Conservation (phyloP, 1,140 invertebrate species). For the Calliopsis andreniformis region DNA sequence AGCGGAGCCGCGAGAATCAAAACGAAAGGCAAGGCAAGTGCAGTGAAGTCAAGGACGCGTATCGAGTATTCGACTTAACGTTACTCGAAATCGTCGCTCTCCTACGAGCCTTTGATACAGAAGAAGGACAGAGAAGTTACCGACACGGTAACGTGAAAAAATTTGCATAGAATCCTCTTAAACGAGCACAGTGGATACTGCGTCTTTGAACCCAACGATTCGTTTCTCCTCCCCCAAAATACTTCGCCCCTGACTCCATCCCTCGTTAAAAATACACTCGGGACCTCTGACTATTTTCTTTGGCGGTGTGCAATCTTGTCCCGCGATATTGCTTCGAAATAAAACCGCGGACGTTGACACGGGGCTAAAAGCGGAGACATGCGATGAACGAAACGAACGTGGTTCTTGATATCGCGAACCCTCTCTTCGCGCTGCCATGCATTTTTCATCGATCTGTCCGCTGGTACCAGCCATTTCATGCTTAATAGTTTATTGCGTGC, state of each 20-base stretch:
- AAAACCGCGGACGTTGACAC: slow-evolving; percentile 3
- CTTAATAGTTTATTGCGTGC: slow-evolving; percentile 35
- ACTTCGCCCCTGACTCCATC: not conserved
- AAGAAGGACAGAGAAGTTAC: not conserved
- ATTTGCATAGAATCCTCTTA: not conserved
- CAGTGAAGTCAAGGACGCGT: not conserved
- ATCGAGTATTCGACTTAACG: too few species aligned
- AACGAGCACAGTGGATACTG: not conserved
- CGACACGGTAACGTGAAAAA: not conserved
- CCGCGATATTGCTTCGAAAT: not conserved
- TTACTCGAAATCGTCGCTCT: not conserved
- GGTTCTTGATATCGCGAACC: too few species aligned
- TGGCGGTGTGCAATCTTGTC: not conserved
- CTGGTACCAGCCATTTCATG: not conserved
- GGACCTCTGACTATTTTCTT: not conserved
- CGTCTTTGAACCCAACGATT: not conserved
- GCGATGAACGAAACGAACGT: not conserved
- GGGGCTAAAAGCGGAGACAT: not conserved
- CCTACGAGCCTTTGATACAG: not conserved
- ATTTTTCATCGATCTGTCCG: slow-evolving; percentile 23
- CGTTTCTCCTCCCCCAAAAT: not conserved
- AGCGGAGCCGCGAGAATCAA: not conserved
- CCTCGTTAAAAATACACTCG: slow-evolving; percentile 17
- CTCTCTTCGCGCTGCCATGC: too few species aligned
- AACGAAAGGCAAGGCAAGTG: not conserved